These are phyloP conservation scores for Crax fasciolata DNA, from an alignment of 2,797 vertebrate species.

Conservation along the genomic window DNA sequence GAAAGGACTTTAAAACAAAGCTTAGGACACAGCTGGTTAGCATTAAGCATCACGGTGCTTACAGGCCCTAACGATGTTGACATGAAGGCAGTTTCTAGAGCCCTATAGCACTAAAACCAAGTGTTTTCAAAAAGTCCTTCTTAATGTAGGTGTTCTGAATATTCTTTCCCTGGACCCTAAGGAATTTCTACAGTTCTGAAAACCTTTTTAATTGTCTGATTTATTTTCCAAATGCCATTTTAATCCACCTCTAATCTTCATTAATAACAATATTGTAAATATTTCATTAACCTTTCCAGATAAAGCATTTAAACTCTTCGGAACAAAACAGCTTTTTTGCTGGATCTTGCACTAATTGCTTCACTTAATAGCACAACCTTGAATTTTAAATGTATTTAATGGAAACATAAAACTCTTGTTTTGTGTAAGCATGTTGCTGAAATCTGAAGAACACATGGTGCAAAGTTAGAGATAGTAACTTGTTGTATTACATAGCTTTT, in stretches of 20 bases:
- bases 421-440: conserved; percentile 60
- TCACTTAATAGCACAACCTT: neutral
- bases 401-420: conserved; percentile 70
- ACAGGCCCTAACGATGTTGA: neutral
- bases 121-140: conserved; percentile 28
- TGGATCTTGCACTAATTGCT: conserved; percentile 24
- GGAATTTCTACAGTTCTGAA: conserved; percentile 18
- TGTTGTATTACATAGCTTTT: conserved; percentile 29
- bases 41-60: conserved; percentile 26
- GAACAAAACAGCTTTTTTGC: conserved; percentile 31
- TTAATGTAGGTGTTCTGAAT: neutral
- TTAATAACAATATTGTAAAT: conserved; percentile 56
- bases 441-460: conserved; percentile 19
- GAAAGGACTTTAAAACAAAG: conserved; percentile 47
- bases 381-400: conserved; percentile 47
- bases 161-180: neutral
- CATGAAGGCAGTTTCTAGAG: conserved; percentile 33
- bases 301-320: conserved; percentile 27
- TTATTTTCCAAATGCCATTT: conserved; percentile 47
- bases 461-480: conserved; percentile 18
- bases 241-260: conserved; percentile 53
- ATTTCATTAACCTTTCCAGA: conserved; percentile 59
- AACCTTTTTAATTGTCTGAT: conserved; percentile 25
- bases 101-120: neutral
- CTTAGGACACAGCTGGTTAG: conserved; percentile 40